Conservation (phyloP, 64 coral and sea anemone species). For the Montipora sp. region DNA sequence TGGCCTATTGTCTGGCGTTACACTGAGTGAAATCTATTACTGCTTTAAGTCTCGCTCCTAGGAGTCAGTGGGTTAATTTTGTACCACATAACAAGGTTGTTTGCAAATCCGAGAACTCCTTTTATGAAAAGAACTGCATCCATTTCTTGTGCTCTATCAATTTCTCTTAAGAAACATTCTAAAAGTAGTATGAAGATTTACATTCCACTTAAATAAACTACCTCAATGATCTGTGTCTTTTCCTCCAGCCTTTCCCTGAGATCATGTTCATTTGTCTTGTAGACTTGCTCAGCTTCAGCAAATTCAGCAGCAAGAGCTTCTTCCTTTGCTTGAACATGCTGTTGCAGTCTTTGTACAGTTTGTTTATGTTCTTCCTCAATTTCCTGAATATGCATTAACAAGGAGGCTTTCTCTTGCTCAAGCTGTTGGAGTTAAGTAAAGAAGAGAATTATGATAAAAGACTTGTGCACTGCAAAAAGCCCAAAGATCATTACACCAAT, state of each 20-base stretch:
- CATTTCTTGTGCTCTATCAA: no score
- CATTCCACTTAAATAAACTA: neutral
- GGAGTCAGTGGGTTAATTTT: no score
- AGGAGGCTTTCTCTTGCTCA: constrained; percentile 61
- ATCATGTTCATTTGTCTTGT: constrained; percentile 95
- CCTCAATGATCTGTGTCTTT: constrained; percentile 96
- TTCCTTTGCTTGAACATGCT: constrained; percentile 89
- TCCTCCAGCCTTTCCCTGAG: constrained; percentile 90
- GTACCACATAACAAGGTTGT: no score
- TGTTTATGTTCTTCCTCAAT: constrained; percentile 82
- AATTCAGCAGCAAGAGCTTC: constrained; percentile 82
- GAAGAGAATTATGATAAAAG: neutral
- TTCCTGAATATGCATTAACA: constrained; percentile 68
- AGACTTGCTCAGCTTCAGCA: constrained; percentile 81
- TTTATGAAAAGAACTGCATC: no score
- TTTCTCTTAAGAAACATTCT: no score
- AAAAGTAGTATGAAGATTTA: neutral
- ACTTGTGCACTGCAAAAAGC: neutral
- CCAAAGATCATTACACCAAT: no score
- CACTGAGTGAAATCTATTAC: no score
- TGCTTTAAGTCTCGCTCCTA: no score
- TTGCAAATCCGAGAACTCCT: no score
- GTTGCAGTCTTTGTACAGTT: constrained; percentile 70
- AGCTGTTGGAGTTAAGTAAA: constrained; percentile 21
- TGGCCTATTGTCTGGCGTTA: no score